phyloP scores from a whole-genome alignment of 2,113 vertebrate species.

The Oncorhynchus nerka region DNA sequence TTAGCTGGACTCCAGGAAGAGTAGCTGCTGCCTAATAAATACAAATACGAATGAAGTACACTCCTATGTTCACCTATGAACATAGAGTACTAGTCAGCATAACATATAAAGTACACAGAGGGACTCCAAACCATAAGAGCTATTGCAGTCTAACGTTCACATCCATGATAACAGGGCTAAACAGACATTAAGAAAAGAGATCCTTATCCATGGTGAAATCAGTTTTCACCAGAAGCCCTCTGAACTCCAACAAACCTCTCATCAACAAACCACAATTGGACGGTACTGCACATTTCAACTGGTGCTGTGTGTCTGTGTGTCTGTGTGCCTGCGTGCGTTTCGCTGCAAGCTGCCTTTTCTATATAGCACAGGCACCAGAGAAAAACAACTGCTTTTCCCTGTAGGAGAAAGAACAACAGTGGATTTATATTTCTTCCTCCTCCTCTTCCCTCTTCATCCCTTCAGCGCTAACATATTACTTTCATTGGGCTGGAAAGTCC shows the following conservation, averaged over 20 bases:
- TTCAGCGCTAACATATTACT: constrained; percentile 44
- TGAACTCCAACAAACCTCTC: constrained; percentile 40
- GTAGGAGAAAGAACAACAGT: constrained; percentile 51
- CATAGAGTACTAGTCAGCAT: too few relatives aligned
- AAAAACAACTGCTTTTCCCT: constrained; percentile 59
- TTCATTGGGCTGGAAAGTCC: constrained; percentile 51
- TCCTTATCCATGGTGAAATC: constrained; percentile 17
- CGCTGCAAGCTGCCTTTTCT: not conserved
- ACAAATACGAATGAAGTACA: too few relatives aligned
- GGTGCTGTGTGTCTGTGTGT: not conserved
- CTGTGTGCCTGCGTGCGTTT: not conserved
- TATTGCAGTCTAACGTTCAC: not conserved
- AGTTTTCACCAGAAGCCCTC: constrained; percentile 38
- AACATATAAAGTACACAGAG: not conserved
- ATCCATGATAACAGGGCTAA: constrained; percentile 41
- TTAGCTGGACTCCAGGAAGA: too few relatives aligned
- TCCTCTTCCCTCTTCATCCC: constrained; percentile 4
- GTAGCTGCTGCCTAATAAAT: too few relatives aligned
- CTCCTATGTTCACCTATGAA: too few relatives aligned
- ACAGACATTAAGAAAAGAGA: not conserved
- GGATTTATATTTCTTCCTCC: constrained; percentile 37
- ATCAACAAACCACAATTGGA: constrained; percentile 33
- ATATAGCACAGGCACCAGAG: constrained; percentile 32
- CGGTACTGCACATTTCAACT: constrained; percentile 22
- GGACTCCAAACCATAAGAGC: not conserved